Percentiles rank a stretch among this genome's conserved stretches.
phyloP scores from a whole-genome alignment of 2,113 vertebrate species.

The Chitala chitala region DNA sequence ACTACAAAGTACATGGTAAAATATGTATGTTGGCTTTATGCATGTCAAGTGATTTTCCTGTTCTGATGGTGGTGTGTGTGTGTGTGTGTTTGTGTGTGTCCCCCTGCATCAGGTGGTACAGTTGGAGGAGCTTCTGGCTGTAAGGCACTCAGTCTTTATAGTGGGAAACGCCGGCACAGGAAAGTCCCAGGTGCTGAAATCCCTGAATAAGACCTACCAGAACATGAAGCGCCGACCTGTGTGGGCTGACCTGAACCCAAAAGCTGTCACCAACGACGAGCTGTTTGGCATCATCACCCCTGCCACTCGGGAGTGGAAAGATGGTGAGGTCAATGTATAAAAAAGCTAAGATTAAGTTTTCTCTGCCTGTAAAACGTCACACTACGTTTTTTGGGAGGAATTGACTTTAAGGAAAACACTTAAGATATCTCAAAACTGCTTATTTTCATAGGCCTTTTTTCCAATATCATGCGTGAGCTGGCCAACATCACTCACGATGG shows the following conservation, averaged over 20 bases:
- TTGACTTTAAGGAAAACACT: not conserved
- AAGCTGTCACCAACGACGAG: slow-evolving; percentile 80
- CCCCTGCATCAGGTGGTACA: slow-evolving; percentile 76
- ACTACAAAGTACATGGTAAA: not conserved
- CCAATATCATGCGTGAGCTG: slow-evolving; percentile 86
- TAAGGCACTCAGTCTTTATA: slow-evolving; percentile 92
- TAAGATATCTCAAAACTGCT: slow-evolving; percentile 21
- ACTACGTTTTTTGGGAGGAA: not conserved
- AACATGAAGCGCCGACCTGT: slow-evolving; percentile 76
- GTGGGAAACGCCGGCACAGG: slow-evolving; percentile 85
- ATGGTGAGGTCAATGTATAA: slow-evolving; percentile 64
- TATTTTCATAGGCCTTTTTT: slow-evolving; percentile 78
- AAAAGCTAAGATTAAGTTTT: not conserved
- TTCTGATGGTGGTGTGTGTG: not conserved
- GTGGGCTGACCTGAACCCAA: slow-evolving; percentile 89
- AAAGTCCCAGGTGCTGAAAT: slow-evolving; percentile 87
- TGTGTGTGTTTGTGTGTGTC: not conserved
- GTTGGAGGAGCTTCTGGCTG: slow-evolving; percentile 82
- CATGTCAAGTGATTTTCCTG: too few species aligned
- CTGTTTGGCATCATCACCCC: slow-evolving; percentile 84
- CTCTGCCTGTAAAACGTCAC: not conserved
- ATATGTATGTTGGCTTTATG: not conserved
- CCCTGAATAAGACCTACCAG: slow-evolving; percentile 82
- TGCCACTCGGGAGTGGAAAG: slow-evolving; percentile 89
- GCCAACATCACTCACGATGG: slow-evolving; percentile 79